These are phyloP conservation scores for Charaxes varanes DNA, from an alignment of 1,140 invertebrate genomes.

Conservation along the genomic window DNA sequence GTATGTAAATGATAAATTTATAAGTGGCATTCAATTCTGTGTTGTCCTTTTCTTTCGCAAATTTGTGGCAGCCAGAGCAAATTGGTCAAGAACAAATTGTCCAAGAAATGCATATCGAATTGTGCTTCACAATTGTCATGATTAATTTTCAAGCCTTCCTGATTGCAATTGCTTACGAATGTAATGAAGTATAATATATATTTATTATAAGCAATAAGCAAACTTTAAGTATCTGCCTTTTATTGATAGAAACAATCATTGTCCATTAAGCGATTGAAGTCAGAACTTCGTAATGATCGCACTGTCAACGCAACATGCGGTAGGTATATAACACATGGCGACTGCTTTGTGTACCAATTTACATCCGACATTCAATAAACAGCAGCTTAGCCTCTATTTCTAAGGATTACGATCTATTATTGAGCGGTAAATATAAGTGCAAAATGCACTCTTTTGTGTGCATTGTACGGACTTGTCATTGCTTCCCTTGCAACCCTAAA, in stretches of 20 bases:
- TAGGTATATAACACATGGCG: constrained; percentile 57
- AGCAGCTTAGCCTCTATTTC: constrained; percentile 5
- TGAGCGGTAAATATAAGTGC: constrained; percentile 5
- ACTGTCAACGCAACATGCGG: constrained; percentile 57
- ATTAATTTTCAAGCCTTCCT: too few relatives aligned
- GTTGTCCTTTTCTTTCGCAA: too few relatives aligned
- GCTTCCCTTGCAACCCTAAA: constrained; percentile 67
- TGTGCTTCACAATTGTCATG: too few relatives aligned
- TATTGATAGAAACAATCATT: constrained; percentile 4
- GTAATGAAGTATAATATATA: too few relatives aligned
- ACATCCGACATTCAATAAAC: constrained; percentile 2
- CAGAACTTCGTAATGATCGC: constrained; percentile 42
- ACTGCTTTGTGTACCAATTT: constrained; percentile 23
- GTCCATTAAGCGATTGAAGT: constrained; percentile 25
- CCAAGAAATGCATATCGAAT: too few relatives aligned
- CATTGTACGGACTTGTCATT: constrained; percentile 64
- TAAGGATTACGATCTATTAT: constrained; percentile 12
- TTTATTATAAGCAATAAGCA: not conserved
- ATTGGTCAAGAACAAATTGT: too few relatives aligned
- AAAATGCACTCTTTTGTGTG: constrained; percentile 18
- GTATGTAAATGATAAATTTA: too few relatives aligned
- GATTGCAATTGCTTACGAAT: too few relatives aligned
- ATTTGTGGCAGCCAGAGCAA: too few relatives aligned
- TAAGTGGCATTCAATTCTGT: too few relatives aligned
- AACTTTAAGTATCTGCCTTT: not conserved